These are phyloP conservation scores for Urocitellus parryii DNA, from an alignment of 2,113 vertebrate species.

Conservation along the genomic window DNA sequence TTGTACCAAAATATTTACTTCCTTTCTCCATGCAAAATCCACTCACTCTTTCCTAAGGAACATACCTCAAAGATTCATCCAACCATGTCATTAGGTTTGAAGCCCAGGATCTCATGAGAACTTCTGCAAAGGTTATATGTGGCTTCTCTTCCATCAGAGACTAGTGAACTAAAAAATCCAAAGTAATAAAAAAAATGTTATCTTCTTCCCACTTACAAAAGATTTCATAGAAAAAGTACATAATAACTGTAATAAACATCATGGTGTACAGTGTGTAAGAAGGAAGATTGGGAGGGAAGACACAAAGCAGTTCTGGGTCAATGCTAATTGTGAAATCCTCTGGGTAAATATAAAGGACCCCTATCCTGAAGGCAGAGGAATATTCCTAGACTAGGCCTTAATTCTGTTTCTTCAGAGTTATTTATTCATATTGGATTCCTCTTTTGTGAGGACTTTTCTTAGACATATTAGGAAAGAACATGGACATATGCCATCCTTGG, in stretches of 20 bases:
- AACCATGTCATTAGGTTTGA: not conserved
- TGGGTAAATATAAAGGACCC: not conserved
- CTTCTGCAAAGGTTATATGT: not conserved
- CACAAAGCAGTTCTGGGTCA: not conserved
- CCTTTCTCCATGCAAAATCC: not conserved
- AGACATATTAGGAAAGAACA: not conserved
- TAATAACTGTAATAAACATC: not conserved
- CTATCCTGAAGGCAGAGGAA: not conserved
- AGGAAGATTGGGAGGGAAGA: not conserved
- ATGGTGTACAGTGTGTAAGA: not conserved
- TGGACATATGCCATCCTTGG: not conserved
- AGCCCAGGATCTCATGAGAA: not conserved
- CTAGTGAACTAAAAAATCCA: not conserved
- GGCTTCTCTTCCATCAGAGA: not conserved
- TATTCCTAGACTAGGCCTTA: not conserved
- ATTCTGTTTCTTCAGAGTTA: not conserved
- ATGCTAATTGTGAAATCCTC: not conserved
- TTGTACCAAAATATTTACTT: constrained; percentile 47
- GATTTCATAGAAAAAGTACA: not conserved
- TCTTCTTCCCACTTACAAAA: not conserved
- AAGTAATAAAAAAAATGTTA: not conserved
- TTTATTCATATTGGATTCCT: not conserved
- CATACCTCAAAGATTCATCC: not conserved
- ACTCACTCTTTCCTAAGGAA: not conserved
- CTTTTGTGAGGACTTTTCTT: not conserved